A percentile compares a stretch with the other conserved stretches of the same genome.
These are phyloP conservation scores for Hippocampus guttulatus DNA, from an alignment of 2,113 vertebrate genomes.

Conservation along the genomic window DNA sequence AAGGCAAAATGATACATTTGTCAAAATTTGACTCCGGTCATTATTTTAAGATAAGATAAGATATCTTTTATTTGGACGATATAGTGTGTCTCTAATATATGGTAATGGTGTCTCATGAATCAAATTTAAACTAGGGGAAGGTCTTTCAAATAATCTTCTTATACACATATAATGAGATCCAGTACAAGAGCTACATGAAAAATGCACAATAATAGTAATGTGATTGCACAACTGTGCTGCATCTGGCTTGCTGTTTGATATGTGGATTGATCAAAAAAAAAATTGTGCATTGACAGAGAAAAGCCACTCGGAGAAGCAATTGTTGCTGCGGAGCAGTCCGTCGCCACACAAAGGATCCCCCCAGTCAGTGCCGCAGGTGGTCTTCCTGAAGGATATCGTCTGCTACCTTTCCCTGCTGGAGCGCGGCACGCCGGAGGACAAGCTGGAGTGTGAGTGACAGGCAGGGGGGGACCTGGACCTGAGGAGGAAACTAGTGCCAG, in stretches of 20 bases:
- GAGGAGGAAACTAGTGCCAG: not conserved
- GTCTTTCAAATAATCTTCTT: too few relatives aligned
- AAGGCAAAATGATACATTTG: too few relatives aligned
- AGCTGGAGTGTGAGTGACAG: constrained; percentile 87
- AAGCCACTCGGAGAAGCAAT: constrained; percentile 67
- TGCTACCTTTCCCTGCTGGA: constrained; percentile 95
- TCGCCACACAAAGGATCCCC: constrained; percentile 62
- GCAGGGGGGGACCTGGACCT: not conserved
- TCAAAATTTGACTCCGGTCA: too few relatives aligned
- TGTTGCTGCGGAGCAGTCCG: constrained; percentile 70
- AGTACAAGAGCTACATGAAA: not conserved
- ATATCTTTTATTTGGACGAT: too few relatives aligned
- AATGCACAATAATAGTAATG: too few relatives aligned
- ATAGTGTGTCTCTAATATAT: not conserved
- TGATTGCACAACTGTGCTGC: not conserved
- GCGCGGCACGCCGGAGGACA: constrained; percentile 87
- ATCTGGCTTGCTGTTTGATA: not conserved
- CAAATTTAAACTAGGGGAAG: not conserved
- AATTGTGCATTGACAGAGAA: constrained; percentile 52
- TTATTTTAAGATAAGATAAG: too few relatives aligned
- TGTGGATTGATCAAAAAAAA: not conserved
- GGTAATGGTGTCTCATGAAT: not conserved
- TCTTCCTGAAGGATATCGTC: constrained; percentile 90
- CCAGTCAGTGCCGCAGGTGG: constrained; percentile 65
- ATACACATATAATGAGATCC: not conserved